A percentile compares a stretch with the other conserved stretches of the same genome.
Conservation (phyloP, 2,797 vertebrate genomes). For the Sebastolobus alascanus region DNA sequence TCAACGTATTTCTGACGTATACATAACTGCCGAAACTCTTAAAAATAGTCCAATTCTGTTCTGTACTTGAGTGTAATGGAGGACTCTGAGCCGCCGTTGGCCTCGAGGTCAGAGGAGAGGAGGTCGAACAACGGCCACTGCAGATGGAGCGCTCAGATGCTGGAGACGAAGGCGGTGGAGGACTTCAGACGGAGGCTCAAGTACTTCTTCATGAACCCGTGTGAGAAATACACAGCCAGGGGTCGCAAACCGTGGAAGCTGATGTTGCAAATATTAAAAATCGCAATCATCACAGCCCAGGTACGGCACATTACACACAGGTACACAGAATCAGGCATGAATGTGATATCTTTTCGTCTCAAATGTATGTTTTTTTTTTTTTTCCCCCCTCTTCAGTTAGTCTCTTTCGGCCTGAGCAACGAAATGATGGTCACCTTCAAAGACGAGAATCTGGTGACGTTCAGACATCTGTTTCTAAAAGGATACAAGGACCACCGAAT, state of each 20-base stretch:
- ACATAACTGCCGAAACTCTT: background rate
- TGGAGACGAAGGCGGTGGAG: constrained; percentile 80
- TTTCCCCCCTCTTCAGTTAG: constrained; percentile 81
- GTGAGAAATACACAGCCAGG: constrained; percentile 94
- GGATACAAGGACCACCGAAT: constrained; percentile 87
- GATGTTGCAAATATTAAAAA: constrained; percentile 93
- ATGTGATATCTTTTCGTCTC: background rate
- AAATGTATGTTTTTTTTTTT: background rate
- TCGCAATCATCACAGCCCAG: constrained; percentile 93
- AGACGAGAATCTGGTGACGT: constrained; percentile 92
- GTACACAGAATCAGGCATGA: background rate
- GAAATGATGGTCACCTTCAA: constrained; percentile 98
- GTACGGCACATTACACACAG: constrained; percentile 70
- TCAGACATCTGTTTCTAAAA: constrained; percentile 96
- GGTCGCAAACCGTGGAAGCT: constrained; percentile 97
- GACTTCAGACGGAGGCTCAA: constrained; percentile 93
- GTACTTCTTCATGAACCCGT: constrained; percentile 98
- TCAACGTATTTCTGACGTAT: background rate
- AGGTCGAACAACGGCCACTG: constrained; percentile 40
- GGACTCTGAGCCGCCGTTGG: constrained; percentile 60
- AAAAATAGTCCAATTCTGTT: background rate
- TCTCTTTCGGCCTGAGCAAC: constrained; percentile 95
- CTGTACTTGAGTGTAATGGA: constrained; percentile 59
- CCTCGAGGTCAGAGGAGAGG: constrained; percentile 41
- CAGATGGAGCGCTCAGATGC: constrained; percentile 42